Evolutionary conservation across 2,113 vertebrate genomes (phyloP), one percentile per base, ranked within the genome.

Genomic region (Corythaeola cristata): DNA sequence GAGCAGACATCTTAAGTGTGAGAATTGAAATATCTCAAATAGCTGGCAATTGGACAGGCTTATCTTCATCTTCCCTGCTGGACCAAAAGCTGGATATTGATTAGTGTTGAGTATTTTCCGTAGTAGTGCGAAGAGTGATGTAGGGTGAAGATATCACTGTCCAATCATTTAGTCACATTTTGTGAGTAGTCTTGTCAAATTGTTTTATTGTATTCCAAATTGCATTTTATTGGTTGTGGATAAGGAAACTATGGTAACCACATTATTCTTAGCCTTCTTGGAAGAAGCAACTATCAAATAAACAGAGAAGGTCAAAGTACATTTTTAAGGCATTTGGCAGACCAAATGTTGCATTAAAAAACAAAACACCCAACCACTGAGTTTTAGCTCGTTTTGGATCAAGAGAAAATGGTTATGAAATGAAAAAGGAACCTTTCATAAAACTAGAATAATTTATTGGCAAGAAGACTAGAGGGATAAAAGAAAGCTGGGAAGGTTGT

Each of bases 191-290:
- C 28, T 85, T 67, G 33, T 84, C 63, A 79, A 44, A 44, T 88
- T 88, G 50, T 62, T 85, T 93, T 85, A 77, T 72, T 95, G 50
- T 82, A 69, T 71, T 91, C 72, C 68, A 76, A 86, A 53, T 21
- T 52, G 49, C 21, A 1, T 93, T 96, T 97, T 91, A 79, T 83
- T 96, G 80, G 76, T 96, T 1, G 6, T 76, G 91, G 32, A 81
- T 72, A 91, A 74, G 87, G 95, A 95, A 93, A 89, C 92, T 95
- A 96, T 96, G 95, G 96, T 77, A 96, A 96, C 91, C 3, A 9
- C n/a, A 55, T 91, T 94, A 95, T 96, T 93, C 87, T 92, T 92
- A 67, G 85, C 60, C 32, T 35, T 72, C 81, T 88, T 96, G 66
- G 84, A 96, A 85, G 78, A 55, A 85, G 50, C 44, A 85, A 76